Evolutionary conservation across 2,888 invertebrate species (phyloP), one percentile per base, ranked within the genome.

Genomic region (Drosophila fulvimacula): DNA sequence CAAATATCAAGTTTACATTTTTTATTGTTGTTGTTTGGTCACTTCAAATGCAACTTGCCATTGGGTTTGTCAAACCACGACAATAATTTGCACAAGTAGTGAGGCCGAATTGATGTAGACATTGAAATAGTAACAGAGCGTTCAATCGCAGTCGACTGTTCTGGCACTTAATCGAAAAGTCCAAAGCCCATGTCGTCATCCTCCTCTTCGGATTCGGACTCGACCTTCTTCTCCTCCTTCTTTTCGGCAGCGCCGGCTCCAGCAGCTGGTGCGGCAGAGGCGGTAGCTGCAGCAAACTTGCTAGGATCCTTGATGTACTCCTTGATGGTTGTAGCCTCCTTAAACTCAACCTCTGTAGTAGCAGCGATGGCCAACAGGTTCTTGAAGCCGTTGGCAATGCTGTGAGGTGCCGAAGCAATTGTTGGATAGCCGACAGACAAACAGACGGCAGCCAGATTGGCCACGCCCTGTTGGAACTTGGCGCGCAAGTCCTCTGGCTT

Each of bases 181-280:
- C 98, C 98, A 93, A 99, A 98, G 93, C 99, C 99, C 98, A 99
- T 98, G 93, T 98, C 99, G 88, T 98, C 98, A 90, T 96, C 96
- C 80, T 98, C 98, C 91, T 95, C 95, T 74, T 95, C 95, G 65
- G 81, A 81, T 91, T 95, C 94, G 66, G 96, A 97, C 89, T 97
- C 96, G 90, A 96, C 96, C 93, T 96, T 96, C 87, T 96, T 96
- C 91, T 96, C 95, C 88, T 95, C 95, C 73, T 95, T 94, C 58
- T 94, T 94, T 73, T 95, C 94, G 80, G 94, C 94, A 49, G 94
- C 94, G 32, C 94, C 94, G 49, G 95, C 94, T 19, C 95, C 94
- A 32, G 95, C 95, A 65, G 85, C 90, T 41, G 92, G 89, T n/a
- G 96, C 94, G 38, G 95, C 94, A 24, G 95, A 94, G 65, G 94